These are phyloP conservation scores for Sinelater perroti DNA, from an alignment of 2,888 invertebrate genomes.

Conservation along the genomic window DNA sequence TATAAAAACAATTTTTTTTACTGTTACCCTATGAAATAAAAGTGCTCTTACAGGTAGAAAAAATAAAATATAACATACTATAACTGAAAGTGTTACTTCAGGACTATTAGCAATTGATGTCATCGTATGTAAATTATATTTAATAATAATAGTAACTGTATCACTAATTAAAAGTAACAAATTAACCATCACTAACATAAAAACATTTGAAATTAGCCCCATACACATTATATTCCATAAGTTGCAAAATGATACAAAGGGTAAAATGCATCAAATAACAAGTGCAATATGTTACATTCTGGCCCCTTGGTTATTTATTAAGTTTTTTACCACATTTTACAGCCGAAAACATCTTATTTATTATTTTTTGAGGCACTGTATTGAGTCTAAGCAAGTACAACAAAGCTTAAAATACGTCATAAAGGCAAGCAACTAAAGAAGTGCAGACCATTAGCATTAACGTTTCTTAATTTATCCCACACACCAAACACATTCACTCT, in stretches of 20 bases:
- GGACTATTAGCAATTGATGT: too few species aligned
- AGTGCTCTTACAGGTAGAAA: not conserved
- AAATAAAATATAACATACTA: not conserved
- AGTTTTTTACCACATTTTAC: not conserved
- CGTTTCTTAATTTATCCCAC: not conserved
- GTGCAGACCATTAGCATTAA: conserved; percentile 8
- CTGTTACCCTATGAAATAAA: too few species aligned
- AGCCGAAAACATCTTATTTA: not conserved
- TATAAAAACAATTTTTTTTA: too few species aligned
- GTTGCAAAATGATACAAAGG: not conserved
- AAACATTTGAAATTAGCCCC: conserved; percentile 1
- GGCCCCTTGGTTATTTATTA: conserved; percentile 8
- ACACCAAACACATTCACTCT: too few species aligned
- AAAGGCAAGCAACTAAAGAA: conserved; percentile 8
- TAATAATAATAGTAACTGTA: too few species aligned
- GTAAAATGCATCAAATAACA: conserved; percentile 7
- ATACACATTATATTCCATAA: not conserved
- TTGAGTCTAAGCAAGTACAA: conserved; percentile 1
- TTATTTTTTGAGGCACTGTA: not conserved
- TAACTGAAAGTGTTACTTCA: too few species aligned
- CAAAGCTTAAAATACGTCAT: conserved; percentile 1
- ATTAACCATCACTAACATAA: too few species aligned
- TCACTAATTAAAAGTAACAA: conserved; percentile 2
- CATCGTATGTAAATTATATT: too few species aligned
- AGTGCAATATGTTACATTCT: conserved; percentile 11